These are phyloP conservation scores for Chinchilla lanigera DNA, from an alignment of 2,113 vertebrate genomes.

Conservation along the genomic window DNA sequence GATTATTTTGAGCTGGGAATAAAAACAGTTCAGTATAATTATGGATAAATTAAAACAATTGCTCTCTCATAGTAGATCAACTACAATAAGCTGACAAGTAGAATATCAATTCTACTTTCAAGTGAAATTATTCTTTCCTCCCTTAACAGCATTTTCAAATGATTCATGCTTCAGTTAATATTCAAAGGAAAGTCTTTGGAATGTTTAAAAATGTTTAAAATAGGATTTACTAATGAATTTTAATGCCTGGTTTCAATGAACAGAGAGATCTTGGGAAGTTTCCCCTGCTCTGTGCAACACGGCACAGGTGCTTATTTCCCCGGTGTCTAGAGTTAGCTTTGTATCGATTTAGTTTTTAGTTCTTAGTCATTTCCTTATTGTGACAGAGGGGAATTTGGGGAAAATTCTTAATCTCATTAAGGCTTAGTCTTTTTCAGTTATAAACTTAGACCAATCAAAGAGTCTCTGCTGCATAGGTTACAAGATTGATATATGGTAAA, in stretches of 20 bases:
- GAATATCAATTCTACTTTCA: conserved; percentile 24
- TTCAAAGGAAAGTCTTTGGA: background rate
- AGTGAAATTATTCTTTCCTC: background rate
- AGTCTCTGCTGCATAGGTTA: background rate
- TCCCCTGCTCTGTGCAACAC: background rate
- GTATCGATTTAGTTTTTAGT: background rate
- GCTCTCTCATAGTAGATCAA: background rate
- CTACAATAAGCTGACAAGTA: background rate
- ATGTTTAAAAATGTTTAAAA: conserved; percentile 21
- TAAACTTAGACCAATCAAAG: background rate
- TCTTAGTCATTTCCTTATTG: background rate
- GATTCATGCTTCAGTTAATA: conserved; percentile 9
- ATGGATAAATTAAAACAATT: background rate
- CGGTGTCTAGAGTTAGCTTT: background rate
- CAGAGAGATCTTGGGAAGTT: background rate
- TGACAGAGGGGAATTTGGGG: background rate
- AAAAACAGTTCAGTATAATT: background rate
- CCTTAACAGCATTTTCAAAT: conserved; percentile 9
- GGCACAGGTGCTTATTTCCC: background rate
- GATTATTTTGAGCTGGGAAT: background rate
- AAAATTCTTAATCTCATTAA: background rate
- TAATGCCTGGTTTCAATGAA: background rate
- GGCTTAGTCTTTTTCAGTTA: background rate
- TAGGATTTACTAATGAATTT: background rate
- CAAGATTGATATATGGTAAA: background rate